Base-by-base conservation (phyloP, 30 jellyfish, hydroid and myxozoan genomes). In the Hydractinia symbiolongicarpus region DNA sequence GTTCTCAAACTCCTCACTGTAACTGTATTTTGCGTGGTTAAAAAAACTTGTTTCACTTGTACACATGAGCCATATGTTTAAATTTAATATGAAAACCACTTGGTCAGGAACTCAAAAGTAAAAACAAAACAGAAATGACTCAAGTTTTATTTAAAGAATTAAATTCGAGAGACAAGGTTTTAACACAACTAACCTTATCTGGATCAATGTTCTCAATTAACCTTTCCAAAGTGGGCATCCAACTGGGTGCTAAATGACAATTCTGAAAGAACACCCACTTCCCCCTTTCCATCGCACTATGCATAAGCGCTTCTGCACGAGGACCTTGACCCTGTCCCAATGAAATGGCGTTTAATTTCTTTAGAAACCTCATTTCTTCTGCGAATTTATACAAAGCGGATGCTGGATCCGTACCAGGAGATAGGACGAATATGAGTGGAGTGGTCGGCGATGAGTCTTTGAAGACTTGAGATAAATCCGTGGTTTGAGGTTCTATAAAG, bases 321-420 rank as follows among this genome's bases (percentile, higher is more conserved):
- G 97, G 97, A 0, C 97, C 97, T 93, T 90, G 97, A n/a, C 97
- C 97, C 62, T 90, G 97, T 5, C 97, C 97, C 5, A 90, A 85
- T 19, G 97, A 90, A 44, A 90, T 90, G 16, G 97, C 95, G 70
- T 80, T 86, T 40, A 90, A 73, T 66, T 90, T 90, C 71, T 90
- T 90, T 52, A 94, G 86, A 81, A 90, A 90, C 16, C 94, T 57
- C 97, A 90, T 90, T 69, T 90, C 97, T 17, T 90, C 96, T n/a
- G 97, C 97, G 77, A 90, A 90, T 64, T 90, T 90, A 81, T 90
- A 90, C 50, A 90, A 61, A 60, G 93, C 97, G 44, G 96, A 87
- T 4, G 97, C 97, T 6, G 97, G 97, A 66, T 90, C 97, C 15
- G 97, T 90, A 6, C 97, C 97, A 54, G 97, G 95, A 0, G 97